Evolutionary conservation across 2,888 invertebrate species (phyloP).

Genomic region (Drosophila recens): DNA sequence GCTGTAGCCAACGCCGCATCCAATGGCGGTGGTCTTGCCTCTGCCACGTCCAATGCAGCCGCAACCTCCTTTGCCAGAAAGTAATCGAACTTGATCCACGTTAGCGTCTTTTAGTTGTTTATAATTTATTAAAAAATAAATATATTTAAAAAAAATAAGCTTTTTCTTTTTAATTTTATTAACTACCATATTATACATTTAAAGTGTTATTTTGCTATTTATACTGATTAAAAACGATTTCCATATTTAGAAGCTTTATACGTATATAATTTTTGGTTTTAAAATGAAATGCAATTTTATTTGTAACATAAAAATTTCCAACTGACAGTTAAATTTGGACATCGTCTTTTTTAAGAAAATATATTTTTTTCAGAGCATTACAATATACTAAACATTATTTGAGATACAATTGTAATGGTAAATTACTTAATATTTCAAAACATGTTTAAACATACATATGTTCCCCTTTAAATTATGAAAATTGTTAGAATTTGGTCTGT

Average conservation of each 20-base stretch:
- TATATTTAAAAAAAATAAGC: neutral
- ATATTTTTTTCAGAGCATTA: neutral
- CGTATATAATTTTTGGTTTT: too few relatives aligned
- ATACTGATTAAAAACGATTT: too few relatives aligned
- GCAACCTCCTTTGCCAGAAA: conserved; percentile 18
- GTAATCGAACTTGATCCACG: conserved; percentile 2
- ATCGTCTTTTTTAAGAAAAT: neutral
- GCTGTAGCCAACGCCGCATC: conserved; percentile 38
- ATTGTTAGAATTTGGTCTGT: neutral
- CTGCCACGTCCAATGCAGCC: conserved; percentile 28
- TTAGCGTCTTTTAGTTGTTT: conserved; percentile 33
- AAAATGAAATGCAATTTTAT: too few relatives aligned
- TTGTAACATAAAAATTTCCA: too few relatives aligned
- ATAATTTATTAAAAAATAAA: conserved; percentile 32
- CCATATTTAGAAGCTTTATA: too few relatives aligned
- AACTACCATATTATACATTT: too few relatives aligned
- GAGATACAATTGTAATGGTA: neutral
- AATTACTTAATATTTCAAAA: too few relatives aligned
- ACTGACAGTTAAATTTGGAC: neutral
- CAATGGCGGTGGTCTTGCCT: conserved; percentile 26
- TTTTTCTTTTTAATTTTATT: too few relatives aligned
- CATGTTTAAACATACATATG: neutral
- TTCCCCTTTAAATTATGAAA: neutral
- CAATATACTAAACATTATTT: neutral
- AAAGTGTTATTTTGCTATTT: too few relatives aligned